Evolutionary conservation across 2,888 invertebrate genomes (phyloP).

Genomic region (Volucella bombylans): DNA sequence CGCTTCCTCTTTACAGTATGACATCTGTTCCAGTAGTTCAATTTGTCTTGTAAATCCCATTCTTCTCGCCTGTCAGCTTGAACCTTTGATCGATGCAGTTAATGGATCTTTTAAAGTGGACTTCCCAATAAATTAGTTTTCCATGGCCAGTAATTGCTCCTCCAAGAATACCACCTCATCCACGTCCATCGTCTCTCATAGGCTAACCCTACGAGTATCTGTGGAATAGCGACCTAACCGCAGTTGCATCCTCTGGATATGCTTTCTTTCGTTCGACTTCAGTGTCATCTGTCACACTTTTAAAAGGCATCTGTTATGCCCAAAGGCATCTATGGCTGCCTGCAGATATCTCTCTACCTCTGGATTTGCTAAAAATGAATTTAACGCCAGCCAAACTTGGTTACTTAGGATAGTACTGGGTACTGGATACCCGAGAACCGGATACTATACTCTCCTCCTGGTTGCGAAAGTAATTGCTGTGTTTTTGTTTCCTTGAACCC

Average conservation of each 20-base stretch:
- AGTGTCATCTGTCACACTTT: conserved; percentile 74
- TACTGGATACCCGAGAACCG: not conserved
- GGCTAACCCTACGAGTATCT: conserved; percentile 13
- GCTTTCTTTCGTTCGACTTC: conserved; percentile 70
- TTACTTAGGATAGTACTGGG: conserved; percentile 49
- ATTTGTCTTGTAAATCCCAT: conserved; percentile 60
- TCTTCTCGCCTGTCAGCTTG: conserved; percentile 52
- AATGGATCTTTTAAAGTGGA: conserved; percentile 72
- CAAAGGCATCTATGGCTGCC: conserved; percentile 61
- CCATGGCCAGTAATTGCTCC: conserved; percentile 73
- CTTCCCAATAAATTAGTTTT: conserved; percentile 72
- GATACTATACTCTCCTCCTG: conserved; percentile 2
- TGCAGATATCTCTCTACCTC: conserved; percentile 53
- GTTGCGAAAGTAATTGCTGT: conserved; percentile 58
- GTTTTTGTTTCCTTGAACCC: conserved; percentile 65
- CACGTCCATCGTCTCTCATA: conserved; percentile 38
- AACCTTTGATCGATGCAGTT: conserved; percentile 62
- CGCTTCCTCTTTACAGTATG: conserved; percentile 6
- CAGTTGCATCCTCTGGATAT: conserved; percentile 71
- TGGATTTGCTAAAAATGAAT: conserved; percentile 71
- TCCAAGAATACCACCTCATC: conserved; percentile 68
- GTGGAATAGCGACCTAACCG: conserved; percentile 63
- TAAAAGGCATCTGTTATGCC: conserved; percentile 72
- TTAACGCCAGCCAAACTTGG: conserved; percentile 68
- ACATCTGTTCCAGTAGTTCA: conserved; percentile 55